These are phyloP conservation scores for Aquatica leii DNA, from an alignment of 2,888 invertebrate species.

Conservation along the genomic window DNA sequence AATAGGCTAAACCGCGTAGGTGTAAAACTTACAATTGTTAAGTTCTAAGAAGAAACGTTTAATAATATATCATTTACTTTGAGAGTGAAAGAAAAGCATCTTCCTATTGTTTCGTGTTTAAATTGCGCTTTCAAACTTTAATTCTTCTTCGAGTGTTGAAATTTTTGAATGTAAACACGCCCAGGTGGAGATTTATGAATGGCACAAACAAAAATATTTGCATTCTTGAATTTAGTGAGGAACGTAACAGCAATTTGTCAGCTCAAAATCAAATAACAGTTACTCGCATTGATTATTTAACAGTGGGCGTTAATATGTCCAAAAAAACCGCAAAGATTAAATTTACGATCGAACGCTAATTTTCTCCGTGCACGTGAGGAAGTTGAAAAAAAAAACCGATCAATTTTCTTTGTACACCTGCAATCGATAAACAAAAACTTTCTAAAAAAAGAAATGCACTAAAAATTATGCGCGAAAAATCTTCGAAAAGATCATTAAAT, in stretches of 20 bases:
- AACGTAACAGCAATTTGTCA: constrained; percentile 16
- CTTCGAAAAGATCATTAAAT: constrained; percentile 20
- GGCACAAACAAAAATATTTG: not conserved
- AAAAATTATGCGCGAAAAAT: constrained; percentile 28
- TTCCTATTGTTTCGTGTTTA: constrained; percentile 29
- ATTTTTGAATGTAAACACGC: not conserved
- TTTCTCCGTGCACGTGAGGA: not conserved
- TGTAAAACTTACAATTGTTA: constrained; percentile 39
- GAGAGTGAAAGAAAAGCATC: constrained; percentile 19
- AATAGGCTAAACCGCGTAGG: constrained; percentile 43
- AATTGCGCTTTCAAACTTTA: not conserved
- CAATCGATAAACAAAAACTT: constrained; percentile 44
- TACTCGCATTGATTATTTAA: constrained; percentile 4
- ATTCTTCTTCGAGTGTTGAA: not conserved
- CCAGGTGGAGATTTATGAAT: not conserved
- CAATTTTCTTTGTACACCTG: constrained; percentile 38
- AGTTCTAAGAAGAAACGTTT: constrained; percentile 41
- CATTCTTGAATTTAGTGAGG: constrained; percentile 13
- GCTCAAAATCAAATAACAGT: no score
- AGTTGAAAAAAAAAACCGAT: constrained; percentile 14
- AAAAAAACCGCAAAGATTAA: not conserved
- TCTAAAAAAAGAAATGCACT: constrained; percentile 38
- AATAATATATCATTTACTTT: constrained; percentile 42
- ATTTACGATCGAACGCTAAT: not conserved
- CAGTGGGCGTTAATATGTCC: constrained; percentile 6